Evolutionary conservation across 35 echinoderm and acorn worm genomes (phyloP).

Genomic region (Heliocidaris erythrogramma): DNA sequence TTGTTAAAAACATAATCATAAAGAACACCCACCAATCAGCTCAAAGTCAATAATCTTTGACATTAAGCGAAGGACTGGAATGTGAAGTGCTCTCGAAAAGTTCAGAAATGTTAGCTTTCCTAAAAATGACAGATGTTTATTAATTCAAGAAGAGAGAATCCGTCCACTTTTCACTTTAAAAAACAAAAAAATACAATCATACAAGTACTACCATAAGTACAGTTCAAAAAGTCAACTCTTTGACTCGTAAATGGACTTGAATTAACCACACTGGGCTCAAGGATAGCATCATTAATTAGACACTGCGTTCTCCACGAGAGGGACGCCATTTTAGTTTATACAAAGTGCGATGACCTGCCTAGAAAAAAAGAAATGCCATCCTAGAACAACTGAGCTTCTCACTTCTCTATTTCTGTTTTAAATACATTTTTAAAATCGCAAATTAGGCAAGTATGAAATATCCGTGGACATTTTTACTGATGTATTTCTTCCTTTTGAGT

Average conservation of each 20-base stretch:
- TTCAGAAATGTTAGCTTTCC: not conserved
- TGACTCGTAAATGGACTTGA: not conserved
- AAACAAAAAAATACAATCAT: not conserved
- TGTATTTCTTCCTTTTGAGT: too few relatives aligned
- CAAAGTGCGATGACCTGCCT: not conserved
- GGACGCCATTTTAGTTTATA: not conserved
- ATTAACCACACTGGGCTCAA: not conserved
- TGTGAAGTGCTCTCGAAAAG: not conserved
- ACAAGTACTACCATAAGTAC: not conserved
- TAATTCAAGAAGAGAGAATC: not conserved
- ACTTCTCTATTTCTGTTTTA: not conserved
- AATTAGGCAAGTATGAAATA: not conserved
- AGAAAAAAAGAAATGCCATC: not conserved
- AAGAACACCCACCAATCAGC: not conserved
- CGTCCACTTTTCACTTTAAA: not conserved
- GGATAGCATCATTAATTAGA: not conserved
- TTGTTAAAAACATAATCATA: not conserved
- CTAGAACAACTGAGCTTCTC: too few relatives aligned
- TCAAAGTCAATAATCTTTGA: not conserved
- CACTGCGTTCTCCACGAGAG: not conserved
- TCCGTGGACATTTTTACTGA: too few relatives aligned
- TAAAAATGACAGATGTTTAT: not conserved
- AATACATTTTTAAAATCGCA: not conserved
- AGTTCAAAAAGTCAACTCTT: not conserved
- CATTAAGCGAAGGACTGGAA: not conserved